These are phyloP conservation scores for Melieria picta DNA, from an alignment of 2,888 invertebrate genomes.

Conservation along the genomic window DNA sequence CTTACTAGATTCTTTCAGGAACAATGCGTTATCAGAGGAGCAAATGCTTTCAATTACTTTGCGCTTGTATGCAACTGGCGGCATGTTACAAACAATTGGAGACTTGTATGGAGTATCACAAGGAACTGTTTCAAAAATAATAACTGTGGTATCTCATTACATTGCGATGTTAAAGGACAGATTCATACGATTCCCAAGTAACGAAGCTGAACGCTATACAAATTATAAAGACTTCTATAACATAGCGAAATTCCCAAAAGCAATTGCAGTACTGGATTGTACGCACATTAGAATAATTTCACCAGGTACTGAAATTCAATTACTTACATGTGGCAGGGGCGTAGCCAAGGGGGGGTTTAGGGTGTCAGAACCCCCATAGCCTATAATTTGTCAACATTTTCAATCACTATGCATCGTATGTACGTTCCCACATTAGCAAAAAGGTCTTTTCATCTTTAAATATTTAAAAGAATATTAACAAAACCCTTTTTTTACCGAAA, in stretches of 20 bases:
- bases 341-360: too few species aligned
- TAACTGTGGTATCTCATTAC: slow-evolving; percentile 22
- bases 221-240: too few species aligned
- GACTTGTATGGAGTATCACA: slow-evolving; percentile 26
- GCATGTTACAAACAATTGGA: slow-evolving; percentile 25
- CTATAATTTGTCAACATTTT: too few species aligned
- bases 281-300: slow-evolving; percentile 33
- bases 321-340: too few species aligned
- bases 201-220: not conserved
- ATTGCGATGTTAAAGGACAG: slow-evolving; percentile 16
- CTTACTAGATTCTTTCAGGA: slow-evolving; percentile 3
- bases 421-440: too few species aligned
- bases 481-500: too few species aligned
- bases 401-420: too few species aligned
- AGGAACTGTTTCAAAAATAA: slow-evolving; percentile 20
- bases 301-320: slow-evolving; percentile 20
- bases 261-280: too few species aligned
- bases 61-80: slow-evolving; percentile 31
- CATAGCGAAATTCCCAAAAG: too few species aligned
- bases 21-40: slow-evolving; percentile 21
- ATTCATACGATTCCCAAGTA: slow-evolving; percentile 22
- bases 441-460: too few species aligned
- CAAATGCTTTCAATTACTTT: slow-evolving; percentile 32
- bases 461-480: too few species aligned
- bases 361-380: too few species aligned